These are phyloP conservation scores for Uromys caudimaculatus DNA, from an alignment of 2,797 vertebrate genomes.

Conservation along the genomic window DNA sequence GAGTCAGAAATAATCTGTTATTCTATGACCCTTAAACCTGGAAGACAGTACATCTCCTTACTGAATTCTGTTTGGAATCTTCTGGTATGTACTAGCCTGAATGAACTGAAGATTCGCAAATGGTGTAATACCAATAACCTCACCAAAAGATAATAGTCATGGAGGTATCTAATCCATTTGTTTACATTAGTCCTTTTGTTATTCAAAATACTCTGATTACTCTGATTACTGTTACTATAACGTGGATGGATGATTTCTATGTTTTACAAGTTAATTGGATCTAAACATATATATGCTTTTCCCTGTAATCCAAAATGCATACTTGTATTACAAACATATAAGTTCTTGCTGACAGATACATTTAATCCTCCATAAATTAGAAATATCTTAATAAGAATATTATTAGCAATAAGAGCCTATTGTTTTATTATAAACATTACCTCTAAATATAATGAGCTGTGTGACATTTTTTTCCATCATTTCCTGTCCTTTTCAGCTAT, in stretches of 20 bases:
- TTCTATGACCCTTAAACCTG: constrained; percentile 79
- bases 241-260: background rate
- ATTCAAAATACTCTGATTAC: background rate
- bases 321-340: background rate
- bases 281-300: background rate
- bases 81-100: constrained; percentile 41
- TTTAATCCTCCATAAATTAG: background rate
- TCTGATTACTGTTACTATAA: background rate
- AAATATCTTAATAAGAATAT: background rate
- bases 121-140: background rate
- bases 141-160: constrained; percentile 18
- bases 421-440: background rate
- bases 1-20: constrained; percentile 81
- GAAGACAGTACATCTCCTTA: constrained; percentile 81
- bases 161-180: constrained; percentile 43
- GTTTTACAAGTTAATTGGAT: background rate
- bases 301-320: background rate
- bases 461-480: rapidly evolving
- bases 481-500: background rate
- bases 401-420: background rate
- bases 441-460: background rate
- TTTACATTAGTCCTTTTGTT: constrained; percentile 44
- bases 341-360: background rate
- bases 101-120: background rate
- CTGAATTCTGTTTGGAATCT: constrained; percentile 68